Evolutionary conservation across 2,113 vertebrate genomes (phyloP).

Genomic region (Grantiella picta): DNA sequence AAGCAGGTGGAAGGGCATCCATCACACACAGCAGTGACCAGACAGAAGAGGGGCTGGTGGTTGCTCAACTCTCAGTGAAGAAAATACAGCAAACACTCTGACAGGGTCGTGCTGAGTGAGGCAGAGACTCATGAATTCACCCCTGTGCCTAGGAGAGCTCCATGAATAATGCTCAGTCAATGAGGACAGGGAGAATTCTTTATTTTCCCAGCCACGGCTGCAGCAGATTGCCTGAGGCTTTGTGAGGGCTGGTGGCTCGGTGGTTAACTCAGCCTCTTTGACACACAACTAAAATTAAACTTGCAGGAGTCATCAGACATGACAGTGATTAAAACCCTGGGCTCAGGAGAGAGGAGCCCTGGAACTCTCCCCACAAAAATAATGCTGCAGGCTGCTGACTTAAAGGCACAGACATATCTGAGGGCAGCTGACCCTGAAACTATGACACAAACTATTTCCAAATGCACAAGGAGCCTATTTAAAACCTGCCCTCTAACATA

Average conservation of each 20-base stretch:
- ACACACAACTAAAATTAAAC: slow-evolving; percentile 51
- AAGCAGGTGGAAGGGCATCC: neutral
- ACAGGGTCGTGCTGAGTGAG: neutral
- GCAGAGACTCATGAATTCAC: neutral
- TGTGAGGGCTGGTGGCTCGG: slow-evolving; percentile 15
- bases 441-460: neutral
- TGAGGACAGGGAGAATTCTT: neutral
- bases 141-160: neutral
- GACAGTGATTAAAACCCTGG: slow-evolving; percentile 10
- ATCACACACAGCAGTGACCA: neutral
- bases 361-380: neutral
- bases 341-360: neutral
- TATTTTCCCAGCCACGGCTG: neutral
- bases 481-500: slow-evolving; percentile 38
- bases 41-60: neutral
- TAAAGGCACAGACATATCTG: neutral
- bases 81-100: neutral
- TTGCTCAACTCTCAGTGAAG: neutral
- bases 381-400: neutral
- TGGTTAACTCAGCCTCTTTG: slow-evolving; percentile 41
- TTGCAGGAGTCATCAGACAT: neutral
- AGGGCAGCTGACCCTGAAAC: slow-evolving; percentile 45
- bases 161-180: neutral
- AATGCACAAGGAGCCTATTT: slow-evolving; percentile 27
- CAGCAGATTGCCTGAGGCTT: neutral